These are phyloP conservation scores for Cactoblastis cactorum DNA, from an alignment of 2,888 invertebrate species.

Conservation along the genomic window DNA sequence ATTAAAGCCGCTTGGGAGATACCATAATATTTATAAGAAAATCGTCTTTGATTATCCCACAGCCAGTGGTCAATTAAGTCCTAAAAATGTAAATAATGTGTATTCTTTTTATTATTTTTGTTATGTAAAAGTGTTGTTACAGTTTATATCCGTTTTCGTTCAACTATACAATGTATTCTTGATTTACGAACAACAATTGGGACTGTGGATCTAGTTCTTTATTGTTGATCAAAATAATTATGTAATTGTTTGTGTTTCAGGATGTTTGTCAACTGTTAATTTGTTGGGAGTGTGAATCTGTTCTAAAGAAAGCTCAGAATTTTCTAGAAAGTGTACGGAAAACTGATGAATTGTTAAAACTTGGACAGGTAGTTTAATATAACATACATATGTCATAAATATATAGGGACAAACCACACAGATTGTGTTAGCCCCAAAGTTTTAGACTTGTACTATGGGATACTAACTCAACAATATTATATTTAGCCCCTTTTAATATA, in stretches of 20 bases:
- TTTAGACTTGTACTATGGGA: no score
- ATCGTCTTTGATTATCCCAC: background rate
- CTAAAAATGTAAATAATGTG: background rate
- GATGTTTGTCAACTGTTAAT: background rate
- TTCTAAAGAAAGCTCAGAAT: background rate
- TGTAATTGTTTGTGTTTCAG: background rate
- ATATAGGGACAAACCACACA: no score
- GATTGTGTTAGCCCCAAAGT: no score
- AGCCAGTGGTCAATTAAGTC: background rate
- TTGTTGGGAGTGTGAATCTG: conserved; percentile 15
- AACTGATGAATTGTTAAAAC: conserved; percentile 11
- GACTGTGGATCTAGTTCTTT: background rate
- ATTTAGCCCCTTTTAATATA: no score
- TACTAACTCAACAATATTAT: no score
- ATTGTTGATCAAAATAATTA: background rate
- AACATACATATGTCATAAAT: no score
- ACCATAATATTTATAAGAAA: background rate
- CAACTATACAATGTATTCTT: no score
- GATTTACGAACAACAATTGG: background rate
- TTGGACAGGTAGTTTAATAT: conserved; percentile 14
- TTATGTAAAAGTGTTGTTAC: background rate
- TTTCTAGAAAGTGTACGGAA: conserved; percentile 10
- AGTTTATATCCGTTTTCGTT: no score
- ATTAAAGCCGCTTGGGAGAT: conserved; percentile 8
- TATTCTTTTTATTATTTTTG: background rate